Evolutionary conservation across 2,113 vertebrate genomes (phyloP), one percentile per base, ranked within the genome.

Genomic region (Cynopterus brachyotis): DNA sequence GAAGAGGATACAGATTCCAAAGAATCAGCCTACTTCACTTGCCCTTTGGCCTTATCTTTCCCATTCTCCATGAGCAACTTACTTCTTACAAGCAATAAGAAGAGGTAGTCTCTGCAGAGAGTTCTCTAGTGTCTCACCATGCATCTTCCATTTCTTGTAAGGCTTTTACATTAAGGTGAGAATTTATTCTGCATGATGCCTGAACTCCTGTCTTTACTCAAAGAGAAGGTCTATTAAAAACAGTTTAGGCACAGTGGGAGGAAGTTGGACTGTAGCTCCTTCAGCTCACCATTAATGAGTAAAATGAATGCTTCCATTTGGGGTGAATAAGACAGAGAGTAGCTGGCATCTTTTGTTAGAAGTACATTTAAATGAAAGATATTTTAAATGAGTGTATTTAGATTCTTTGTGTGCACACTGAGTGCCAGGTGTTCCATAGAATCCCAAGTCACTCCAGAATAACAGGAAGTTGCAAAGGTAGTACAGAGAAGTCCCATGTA

Each of bases 151-250:
- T 59, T 96, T 96, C 75, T 95, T 67, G 55, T 24, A 96, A 94
- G n/a, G 17, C 37, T 95, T 92, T 96, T 96, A 96, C 90, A 90
- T 96, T 87, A 95, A 96, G 64, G 57, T 32, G 83, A 96, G 53
- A 90, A 94, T 95, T 92, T 76, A 96, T 96, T 95, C 93, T 89
- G 75, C 75, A 57, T 90, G 88, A 79, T 0, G 84, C n/a, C 80
- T 81, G 75, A 92, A 96, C 91, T 89, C 86, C 42, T 95, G 67
- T 92, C 80, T 95, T 94, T 80, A 88, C 70, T 88, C 91, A 96
- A 84, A 97, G 69, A 93, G 73, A 87, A 80, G 75, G 64, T 88
- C 84, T 96, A 64, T 94, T 95, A 94, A 94, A 86, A 96, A 95
- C 73, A 96, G 73, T 96, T 95, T 96, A 57, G 55, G 55, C 72